Percentiles rank a stretch among this genome's conserved stretches.
phyloP scores from a whole-genome alignment of 64 coral and sea anemone genomes.

The Pocillopora verrucosa region DNA sequence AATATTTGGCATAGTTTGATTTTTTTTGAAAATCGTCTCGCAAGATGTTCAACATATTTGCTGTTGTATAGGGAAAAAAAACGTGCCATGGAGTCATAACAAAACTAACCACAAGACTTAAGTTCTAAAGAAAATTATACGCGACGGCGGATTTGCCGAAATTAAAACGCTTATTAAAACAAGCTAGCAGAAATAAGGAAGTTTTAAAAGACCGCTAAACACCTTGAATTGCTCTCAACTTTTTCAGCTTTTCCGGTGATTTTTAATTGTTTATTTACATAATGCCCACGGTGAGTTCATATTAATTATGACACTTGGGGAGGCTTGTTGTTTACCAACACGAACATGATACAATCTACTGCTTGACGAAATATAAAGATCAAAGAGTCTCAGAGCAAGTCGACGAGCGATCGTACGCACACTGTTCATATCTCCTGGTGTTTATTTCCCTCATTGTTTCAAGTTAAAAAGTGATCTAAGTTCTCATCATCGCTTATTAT shows the following conservation, averaged over 20 bases:
- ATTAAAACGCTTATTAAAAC: conserved; percentile 14
- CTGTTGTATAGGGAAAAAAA: conserved; percentile 4
- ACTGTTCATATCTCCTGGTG: neutral
- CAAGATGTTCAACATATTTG: conserved; percentile 27
- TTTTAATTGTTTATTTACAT: conserved; percentile 44
- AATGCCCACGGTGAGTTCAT: conserved; percentile 15
- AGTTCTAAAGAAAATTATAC: neutral
- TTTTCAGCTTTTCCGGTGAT: neutral
- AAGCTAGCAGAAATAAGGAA: neutral
- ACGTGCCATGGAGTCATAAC: neutral
- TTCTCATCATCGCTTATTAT: conserved; percentile 5
- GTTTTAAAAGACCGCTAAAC: conserved; percentile 12
- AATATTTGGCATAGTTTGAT: conserved; percentile 29
- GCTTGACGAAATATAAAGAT: too few species aligned
- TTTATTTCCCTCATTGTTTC: neutral
- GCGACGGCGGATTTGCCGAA: neutral
- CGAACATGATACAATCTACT: neutral
- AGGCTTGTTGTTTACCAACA: conserved; percentile 10
- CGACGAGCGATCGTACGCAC: neutral
- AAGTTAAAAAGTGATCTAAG: neutral
- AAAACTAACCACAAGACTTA: neutral
- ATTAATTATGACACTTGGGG: conserved; percentile 23
- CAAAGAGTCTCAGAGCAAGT: neutral
- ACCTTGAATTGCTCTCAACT: neutral
- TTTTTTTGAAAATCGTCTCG: conserved; percentile 6